Evolutionary conservation across 2,888 invertebrate genomes (phyloP).

Genomic region (Tetranychus piercei): DNA sequence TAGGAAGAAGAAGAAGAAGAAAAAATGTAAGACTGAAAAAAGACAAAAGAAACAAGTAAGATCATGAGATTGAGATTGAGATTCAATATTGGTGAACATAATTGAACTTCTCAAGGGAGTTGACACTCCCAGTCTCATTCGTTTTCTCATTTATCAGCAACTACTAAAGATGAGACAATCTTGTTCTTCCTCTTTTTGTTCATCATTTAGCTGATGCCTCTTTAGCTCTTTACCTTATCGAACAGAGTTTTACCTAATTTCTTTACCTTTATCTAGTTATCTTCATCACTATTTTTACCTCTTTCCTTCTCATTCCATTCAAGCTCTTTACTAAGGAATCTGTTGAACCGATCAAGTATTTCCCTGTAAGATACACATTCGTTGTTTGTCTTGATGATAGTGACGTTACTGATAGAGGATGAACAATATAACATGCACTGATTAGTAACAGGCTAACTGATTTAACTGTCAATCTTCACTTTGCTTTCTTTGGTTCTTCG

Average conservation of each 20-base stretch:
- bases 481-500: too few species aligned
- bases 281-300: not conserved
- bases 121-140: slow-evolving; percentile 1
- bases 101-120: not conserved
- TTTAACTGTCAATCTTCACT: too few species aligned
- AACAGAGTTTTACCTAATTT: not conserved
- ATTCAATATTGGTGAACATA: not conserved
- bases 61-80: slow-evolving; percentile 4
- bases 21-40: not conserved
- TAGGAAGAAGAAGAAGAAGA: not conserved
- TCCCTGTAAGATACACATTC: too few species aligned
- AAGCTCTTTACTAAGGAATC: not conserved
- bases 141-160: not conserved
- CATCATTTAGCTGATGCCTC: not conserved
- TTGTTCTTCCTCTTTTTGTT: not conserved
- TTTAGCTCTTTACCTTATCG: slow-evolving; percentile 21
- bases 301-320: not conserved
- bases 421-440: too few species aligned
- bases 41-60: not conserved
- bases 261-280: not conserved
- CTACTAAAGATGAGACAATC: not conserved
- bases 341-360: not conserved
- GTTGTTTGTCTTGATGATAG: too few species aligned
- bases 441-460: too few species aligned
- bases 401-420: too few species aligned